Evolutionary conservation across 2,113 vertebrate species (phyloP).

Genomic region (Cettia cetti): DNA sequence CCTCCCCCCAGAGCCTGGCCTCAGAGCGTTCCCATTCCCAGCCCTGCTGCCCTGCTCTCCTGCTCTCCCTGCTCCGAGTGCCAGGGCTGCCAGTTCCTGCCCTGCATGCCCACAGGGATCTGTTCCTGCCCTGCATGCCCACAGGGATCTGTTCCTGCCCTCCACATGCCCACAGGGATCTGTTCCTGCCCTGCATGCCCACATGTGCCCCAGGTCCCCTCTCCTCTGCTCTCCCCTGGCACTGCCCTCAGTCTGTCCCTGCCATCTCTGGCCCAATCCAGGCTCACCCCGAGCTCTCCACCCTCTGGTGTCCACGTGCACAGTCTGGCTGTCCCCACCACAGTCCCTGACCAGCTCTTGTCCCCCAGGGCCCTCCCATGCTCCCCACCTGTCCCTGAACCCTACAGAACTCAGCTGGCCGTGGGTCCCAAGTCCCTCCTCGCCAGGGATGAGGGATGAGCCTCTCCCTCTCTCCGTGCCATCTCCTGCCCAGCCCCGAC

Average conservation of each 20-base stretch:
- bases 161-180: too few species aligned
- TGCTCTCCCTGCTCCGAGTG: too few species aligned
- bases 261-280: background rate
- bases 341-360: rapidly evolving
- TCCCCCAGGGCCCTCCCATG: background rate
- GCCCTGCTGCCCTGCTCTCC: background rate
- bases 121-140: too few species aligned
- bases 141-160: too few species aligned
- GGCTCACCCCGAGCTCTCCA: background rate
- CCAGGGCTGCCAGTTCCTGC: background rate
- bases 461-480: background rate
- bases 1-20: background rate
- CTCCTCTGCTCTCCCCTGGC: background rate
- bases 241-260: background rate
- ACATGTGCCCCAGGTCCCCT: too few species aligned
- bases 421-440: background rate
- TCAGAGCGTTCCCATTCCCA: background rate
- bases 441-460: background rate
- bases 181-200: rapidly evolving
- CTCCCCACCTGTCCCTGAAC: background rate
- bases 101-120: rapidly evolving
- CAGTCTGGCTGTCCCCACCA: background rate
- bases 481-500: background rate
- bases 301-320: background rate
- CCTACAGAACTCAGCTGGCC: background rate